Conservation (phyloP, 2,888 invertebrate genomes). For the Rugalucina vietnamica region DNA sequence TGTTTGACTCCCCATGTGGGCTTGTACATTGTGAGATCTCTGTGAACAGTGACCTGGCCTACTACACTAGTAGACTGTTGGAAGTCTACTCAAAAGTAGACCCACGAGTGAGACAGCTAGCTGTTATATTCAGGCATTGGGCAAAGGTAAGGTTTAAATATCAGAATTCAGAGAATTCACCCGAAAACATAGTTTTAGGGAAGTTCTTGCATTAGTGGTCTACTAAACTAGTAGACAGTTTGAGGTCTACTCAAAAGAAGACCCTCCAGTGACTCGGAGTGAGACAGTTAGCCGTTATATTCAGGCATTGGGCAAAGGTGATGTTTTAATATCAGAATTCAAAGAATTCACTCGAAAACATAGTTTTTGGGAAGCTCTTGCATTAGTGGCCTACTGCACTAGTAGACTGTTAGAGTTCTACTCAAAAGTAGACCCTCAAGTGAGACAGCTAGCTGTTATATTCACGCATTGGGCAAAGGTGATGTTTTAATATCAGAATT, state of each 20-base stretch:
- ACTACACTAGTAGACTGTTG: slow-evolving; percentile 85
- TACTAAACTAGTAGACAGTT: slow-evolving; percentile 86
- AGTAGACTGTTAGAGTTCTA: slow-evolving; percentile 85
- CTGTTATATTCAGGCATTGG: slow-evolving; percentile 83
- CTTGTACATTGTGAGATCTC: slow-evolving; percentile 78
- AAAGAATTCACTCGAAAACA: not conserved
- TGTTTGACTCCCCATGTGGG: slow-evolving; percentile 76
- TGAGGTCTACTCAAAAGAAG: slow-evolving; percentile 85
- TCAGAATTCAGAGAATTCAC: not conserved
- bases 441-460: slow-evolving; percentile 83
- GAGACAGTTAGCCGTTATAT: slow-evolving; percentile 82
- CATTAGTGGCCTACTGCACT: slow-evolving; percentile 84
- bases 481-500: not conserved
- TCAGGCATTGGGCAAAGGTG: slow-evolving; percentile 84
- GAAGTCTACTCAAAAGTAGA: slow-evolving; percentile 85
- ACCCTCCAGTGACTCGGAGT: slow-evolving; percentile 83
- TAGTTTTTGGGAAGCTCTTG: not conserved
- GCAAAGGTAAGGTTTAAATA: slow-evolving; percentile 84
- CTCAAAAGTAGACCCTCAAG: slow-evolving; percentile 85
- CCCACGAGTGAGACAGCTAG: slow-evolving; percentile 84
- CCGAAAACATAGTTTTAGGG: not conserved
- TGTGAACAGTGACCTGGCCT: slow-evolving; percentile 83
- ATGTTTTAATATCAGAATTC: slow-evolving; percentile 30
- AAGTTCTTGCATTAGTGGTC: slow-evolving; percentile 72
- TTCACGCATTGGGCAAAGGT: slow-evolving; percentile 84